Base-by-base conservation (phyloP, 2,113 vertebrate species). In the Nothoprocta pentlandii region DNA sequence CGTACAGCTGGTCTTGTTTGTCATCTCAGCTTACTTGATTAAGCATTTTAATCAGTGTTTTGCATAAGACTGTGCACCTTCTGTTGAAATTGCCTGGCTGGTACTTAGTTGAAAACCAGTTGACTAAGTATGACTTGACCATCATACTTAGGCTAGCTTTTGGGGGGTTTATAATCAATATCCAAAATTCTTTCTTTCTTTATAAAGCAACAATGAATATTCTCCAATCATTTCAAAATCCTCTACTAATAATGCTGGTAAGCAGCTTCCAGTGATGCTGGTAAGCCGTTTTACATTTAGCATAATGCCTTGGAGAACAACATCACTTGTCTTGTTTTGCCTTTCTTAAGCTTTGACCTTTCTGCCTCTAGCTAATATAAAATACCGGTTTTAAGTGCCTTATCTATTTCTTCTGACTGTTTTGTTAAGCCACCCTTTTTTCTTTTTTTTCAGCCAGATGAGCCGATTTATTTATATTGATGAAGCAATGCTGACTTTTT, bases 1-100 rank as follows among this genome's bases (percentile, higher is more conserved):
- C 93, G 73, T 94, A 95, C 97, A 96, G 95, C 92, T 92, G 95
- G 73, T 94, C 93, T 95, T 87, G 82, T 94, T 96, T 96, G 95
- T 95, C 93, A 93, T 93, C 87, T 94, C 1, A 0, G 85, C 46
- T 87, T 87, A 89, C 87, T 95, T 94, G 94, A 96, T 96, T 96
- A 96, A 94, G 91, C 59, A 92, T 89, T 95, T 96, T 94, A 96
- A 97, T 92, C 93, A 89, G 61, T 26, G 66, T 73, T 97, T 94
- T 93, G 68, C 77, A 75, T 83, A 90, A 86, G 85, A 95, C 17
- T 54, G 26, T 85, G 26, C 44, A 95, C 68, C 87, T 96, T 96
- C 85, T 92, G 62, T 84, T 92, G 75, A 90, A 95, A 93, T 76
- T 54, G 13, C 51, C 71, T 92, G 79, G 34, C 32, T 95, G 75